Percentiles rank a stretch among this genome's conserved stretches.
Evolutionary conservation across 1,140 invertebrate genomes (phyloP).

Genomic region (Delia radicum): DNA sequence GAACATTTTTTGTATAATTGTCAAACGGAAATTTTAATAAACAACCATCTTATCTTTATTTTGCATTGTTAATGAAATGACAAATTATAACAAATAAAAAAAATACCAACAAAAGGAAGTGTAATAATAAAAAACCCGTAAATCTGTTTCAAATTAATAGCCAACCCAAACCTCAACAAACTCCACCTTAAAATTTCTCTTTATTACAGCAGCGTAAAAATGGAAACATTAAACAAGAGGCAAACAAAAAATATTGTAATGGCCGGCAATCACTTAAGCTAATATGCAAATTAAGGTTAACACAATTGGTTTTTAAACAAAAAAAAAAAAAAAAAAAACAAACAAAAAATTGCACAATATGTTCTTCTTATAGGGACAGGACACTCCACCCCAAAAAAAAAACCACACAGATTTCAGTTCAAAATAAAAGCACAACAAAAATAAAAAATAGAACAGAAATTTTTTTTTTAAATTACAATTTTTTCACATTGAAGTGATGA

Average conservation of each 20-base stretch:
- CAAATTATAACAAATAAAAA: not conserved
- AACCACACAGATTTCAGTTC: not conserved
- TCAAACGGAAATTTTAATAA: not conserved
- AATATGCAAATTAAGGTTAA: constrained; percentile 5
- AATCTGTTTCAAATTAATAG: not conserved
- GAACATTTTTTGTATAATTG: no score
- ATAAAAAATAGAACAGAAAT: no score
- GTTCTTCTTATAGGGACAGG: not conserved
- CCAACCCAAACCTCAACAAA: not conserved
- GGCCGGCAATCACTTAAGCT: constrained; percentile 1
- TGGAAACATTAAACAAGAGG: not conserved
- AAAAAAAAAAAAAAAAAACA: not conserved
- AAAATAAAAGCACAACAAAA: not conserved
- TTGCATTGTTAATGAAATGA: not conserved
- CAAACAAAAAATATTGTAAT: not conserved
- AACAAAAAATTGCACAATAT: not conserved
- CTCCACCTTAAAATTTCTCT: not conserved
- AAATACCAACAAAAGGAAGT: not conserved
- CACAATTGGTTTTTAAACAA: constrained; percentile 1
- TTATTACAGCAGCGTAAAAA: not conserved
- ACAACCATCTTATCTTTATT: not conserved
- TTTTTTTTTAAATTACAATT: no score
- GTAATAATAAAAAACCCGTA: not conserved
- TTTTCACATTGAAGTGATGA: not conserved
- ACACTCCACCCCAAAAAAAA: not conserved